These are phyloP conservation scores for Athripsodes cinereus DNA, from an alignment of 2,888 invertebrate species.

Conservation along the genomic window DNA sequence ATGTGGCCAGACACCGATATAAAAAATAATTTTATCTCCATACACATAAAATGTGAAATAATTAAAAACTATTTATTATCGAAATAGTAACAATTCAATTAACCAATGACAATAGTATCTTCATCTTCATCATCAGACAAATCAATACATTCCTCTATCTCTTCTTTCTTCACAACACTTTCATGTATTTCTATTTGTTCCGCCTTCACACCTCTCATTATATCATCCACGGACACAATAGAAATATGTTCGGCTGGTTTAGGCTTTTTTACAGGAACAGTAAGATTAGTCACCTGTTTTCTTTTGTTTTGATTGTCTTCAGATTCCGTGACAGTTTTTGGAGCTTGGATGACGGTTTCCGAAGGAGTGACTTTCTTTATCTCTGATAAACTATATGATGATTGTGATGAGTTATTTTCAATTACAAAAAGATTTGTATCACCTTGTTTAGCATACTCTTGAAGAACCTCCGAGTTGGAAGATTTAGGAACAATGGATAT, in stretches of 20 bases:
- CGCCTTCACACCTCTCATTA: slow-evolving; percentile 6
- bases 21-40: no score
- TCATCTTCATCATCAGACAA: slow-evolving; percentile 12
- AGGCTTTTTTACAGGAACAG: no score
- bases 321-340: neutral
- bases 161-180: neutral
- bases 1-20: no score
- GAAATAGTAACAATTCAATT: no score
- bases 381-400: neutral
- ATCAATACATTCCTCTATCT: slow-evolving; percentile 7
- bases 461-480: neutral
- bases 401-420: neutral
- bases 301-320: neutral
- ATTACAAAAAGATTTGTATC: neutral
- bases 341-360: neutral
- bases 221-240: slow-evolving; percentile 8
- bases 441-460: neutral
- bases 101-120: slow-evolving; percentile 2
- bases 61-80: no score
- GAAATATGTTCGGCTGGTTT: neutral
- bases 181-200: neutral
- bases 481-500: slow-evolving; percentile 8
- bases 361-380: neutral
- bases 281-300: no score
- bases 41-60: no score